Conservation (phyloP, 2,113 vertebrate species). For the Lophura nycthemera region DNA sequence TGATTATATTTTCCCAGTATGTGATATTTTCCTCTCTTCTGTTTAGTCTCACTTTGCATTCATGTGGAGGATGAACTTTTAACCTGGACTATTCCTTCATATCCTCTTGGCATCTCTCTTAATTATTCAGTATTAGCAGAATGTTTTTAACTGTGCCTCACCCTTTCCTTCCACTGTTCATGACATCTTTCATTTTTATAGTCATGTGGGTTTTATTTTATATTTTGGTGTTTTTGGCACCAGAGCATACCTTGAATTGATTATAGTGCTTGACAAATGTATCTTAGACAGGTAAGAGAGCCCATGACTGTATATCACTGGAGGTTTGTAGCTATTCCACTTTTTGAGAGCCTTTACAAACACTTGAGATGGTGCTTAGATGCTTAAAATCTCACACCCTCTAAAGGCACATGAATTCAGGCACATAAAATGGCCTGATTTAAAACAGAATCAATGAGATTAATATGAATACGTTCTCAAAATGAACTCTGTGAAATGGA, state of each 20-base stretch:
- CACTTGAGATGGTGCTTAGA: not conserved
- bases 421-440: not conserved
- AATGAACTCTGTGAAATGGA: not conserved
- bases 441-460: not conserved
- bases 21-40: not conserved
- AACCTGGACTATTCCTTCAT: not conserved
- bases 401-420: not conserved
- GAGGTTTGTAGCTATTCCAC: not conserved
- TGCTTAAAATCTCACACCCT: not conserved
- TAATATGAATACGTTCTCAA: not conserved
- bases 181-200: not conserved
- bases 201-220: not conserved
- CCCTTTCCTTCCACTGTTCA: not conserved
- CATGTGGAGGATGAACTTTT: not conserved
- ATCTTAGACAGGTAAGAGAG: not conserved
- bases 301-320: not conserved
- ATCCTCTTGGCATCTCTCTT: not conserved
- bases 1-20: not conserved
- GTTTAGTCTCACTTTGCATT: not conserved
- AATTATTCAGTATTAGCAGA: not conserved
- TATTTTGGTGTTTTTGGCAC: not conserved
- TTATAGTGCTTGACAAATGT: fast-evolving
- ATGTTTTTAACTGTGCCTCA: not conserved
- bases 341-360: not conserved
- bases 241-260: not conserved